phyloP scores from a whole-genome alignment of 2,797 vertebrate genomes.

The Odontamblyopus rebecca region DNA sequence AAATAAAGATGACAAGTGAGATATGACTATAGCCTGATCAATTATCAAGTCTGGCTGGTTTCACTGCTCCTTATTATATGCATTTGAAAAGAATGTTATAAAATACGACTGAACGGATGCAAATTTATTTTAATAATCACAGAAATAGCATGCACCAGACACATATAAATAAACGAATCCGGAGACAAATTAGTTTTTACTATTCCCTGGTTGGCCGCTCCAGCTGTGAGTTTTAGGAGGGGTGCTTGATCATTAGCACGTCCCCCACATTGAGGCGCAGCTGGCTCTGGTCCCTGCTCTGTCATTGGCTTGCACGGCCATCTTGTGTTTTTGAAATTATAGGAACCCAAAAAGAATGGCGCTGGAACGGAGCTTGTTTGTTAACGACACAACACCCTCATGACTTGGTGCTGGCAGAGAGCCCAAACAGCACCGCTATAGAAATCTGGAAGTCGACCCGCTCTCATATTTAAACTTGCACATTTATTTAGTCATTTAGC shows the following conservation, averaged over 20 bases:
- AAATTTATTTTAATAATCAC: not conserved
- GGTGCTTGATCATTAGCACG: constrained; percentile 75
- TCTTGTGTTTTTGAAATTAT: constrained; percentile 77
- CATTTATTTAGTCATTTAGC: constrained; percentile 76
- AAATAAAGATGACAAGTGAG: constrained; percentile 45
- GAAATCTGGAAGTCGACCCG: constrained; percentile 74
- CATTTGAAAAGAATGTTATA: not conserved
- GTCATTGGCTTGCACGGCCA: constrained; percentile 66
- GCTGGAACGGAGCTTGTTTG: constrained; percentile 74
- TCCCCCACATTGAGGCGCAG: constrained; percentile 54
- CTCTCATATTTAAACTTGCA: constrained; percentile 69
- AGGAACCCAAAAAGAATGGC: constrained; percentile 72
- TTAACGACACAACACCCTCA: constrained; percentile 77
- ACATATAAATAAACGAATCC: constrained; percentile 4
- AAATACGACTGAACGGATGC: not conserved
- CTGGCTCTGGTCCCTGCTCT: constrained; percentile 67
- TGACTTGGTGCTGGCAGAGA: constrained; percentile 75
- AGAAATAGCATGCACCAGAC: not conserved
- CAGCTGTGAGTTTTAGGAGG: constrained; percentile 71
- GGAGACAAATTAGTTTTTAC: constrained; percentile 15
- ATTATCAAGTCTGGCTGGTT: constrained; percentile 31
- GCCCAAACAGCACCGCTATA: constrained; percentile 67
- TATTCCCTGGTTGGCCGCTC: constrained; percentile 51
- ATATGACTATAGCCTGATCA: constrained; percentile 35
- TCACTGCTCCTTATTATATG: constrained; percentile 7